phyloP scores from a whole-genome alignment of 2,113 vertebrate genomes.

The Carassius auratus region DNA sequence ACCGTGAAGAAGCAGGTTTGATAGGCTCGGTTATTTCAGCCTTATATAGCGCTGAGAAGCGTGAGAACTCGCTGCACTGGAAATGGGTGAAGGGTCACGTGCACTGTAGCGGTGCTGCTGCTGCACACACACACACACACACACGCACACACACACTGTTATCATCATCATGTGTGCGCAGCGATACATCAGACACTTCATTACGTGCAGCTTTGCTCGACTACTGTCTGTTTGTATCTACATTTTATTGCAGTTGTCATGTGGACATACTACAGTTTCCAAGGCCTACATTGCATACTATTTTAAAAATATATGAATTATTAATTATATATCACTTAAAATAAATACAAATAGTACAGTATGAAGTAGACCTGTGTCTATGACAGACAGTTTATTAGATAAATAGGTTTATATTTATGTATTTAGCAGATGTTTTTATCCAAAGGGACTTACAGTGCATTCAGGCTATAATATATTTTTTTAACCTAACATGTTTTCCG shows the following conservation, averaged over 20 bases:
- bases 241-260: background rate
- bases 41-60: conserved; percentile 31
- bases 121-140: background rate
- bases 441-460: too few species aligned
- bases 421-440: too few species aligned
- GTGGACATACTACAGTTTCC: background rate
- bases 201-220: conserved; percentile 14
- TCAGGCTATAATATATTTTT: too few species aligned
- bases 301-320: background rate
- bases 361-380: too few species aligned
- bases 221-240: background rate
- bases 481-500: too few species aligned
- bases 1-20: conserved; percentile 13
- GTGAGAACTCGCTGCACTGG: conserved; percentile 11
- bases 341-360: too few species aligned
- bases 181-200: background rate
- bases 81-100: conserved; percentile 52
- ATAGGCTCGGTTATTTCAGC: background rate
- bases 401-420: too few species aligned
- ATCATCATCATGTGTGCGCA: too few species aligned
- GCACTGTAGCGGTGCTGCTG: background rate
- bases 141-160: too few species aligned
- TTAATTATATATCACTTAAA: too few species aligned
- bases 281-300: background rate
- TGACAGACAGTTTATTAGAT: too few species aligned